Base-by-base conservation (phyloP, 1,140 invertebrate genomes). In the Meloidogyne floridensis region DNA sequence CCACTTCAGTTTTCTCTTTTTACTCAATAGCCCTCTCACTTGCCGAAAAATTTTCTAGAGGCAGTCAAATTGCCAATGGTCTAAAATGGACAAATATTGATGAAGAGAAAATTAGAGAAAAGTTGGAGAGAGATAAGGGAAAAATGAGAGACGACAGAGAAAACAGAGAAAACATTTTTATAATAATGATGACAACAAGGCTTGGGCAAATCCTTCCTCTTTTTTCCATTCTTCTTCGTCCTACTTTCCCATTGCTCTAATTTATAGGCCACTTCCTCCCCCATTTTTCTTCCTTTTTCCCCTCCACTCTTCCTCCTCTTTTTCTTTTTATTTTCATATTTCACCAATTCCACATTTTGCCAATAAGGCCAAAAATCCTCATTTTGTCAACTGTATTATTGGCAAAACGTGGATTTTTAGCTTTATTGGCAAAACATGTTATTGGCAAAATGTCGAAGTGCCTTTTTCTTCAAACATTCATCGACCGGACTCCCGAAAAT, bases 181-280 rank as follows among this genome's bases (percentile, higher is more conserved):
- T 65, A n/a, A n/a, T 47, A 47, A 47, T 47, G 47, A 47, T 47
- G 47, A 65, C n/a, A 18, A 13, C 15, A 65, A 18, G 4, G n/a
- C n/a, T 65, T 65, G 59, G 59, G n/a, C 53, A 54, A 65, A n/a
- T 18, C 10, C n/a, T 11, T 54, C 54, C 43, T 42, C 47, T 47
- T 59, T 75, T 75, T 81, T 75, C 3, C 5, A 6, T 43, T 73
- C 80, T 53, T 42, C 75, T 18, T 56, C 71, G 32, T 65, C 20
- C 59, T n/a, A 10, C 73, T 20, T 13, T 74, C 80, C 53, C 13
- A 18, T n/a, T 59, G 11, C 56, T 6, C 59, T 65, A 65, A 65
- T 65, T 65, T 65, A 65, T 65, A 65, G 10, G 15, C 70, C 42
- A 51, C 15, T 76, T 18, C 42, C 51, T 53, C 59, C 54, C 42